A percentile compares a stretch with the other conserved stretches of the same genome.
Evolutionary conservation across 2,113 vertebrate species (phyloP).

Genomic region (Vidua macroura): DNA sequence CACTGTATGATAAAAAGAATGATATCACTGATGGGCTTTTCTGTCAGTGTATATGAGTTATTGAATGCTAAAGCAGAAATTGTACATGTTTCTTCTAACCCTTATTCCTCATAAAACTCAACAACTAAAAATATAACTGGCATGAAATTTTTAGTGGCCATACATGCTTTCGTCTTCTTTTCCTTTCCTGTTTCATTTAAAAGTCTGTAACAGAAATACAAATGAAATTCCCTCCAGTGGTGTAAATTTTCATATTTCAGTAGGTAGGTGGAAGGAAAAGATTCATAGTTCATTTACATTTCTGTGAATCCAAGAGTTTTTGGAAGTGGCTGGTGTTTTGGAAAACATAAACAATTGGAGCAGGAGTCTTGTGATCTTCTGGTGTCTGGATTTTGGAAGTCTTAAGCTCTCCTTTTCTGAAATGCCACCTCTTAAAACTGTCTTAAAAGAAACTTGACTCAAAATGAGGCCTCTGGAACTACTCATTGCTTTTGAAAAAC

Average conservation of each 20-base stretch:
- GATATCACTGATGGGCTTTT: neutral
- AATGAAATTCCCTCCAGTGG: neutral
- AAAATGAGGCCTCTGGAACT: neutral
- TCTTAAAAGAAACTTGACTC: neutral
- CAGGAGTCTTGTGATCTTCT: neutral
- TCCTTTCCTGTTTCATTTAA: neutral
- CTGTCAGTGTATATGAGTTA: constrained; percentile 8
- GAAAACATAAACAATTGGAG: neutral
- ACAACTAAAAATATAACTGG: neutral
- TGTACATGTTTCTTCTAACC: neutral
- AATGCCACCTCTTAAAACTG: neutral
- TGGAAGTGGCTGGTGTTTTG: neutral
- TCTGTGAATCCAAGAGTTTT: neutral
- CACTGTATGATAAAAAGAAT: neutral
- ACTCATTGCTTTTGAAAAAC: neutral
- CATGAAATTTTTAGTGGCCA: neutral
- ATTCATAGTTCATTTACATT: neutral
- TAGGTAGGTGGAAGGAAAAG: neutral
- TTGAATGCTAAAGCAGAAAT: neutral
- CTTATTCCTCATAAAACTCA: neutral
- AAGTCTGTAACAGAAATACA: neutral
- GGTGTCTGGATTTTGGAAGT: neutral
- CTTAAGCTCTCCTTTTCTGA: neutral
- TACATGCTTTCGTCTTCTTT: neutral
- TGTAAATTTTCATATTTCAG: neutral